Base-by-base conservation (phyloP, 1,140 invertebrate genomes). In the Hyposmocoma kahamanoa region DNA sequence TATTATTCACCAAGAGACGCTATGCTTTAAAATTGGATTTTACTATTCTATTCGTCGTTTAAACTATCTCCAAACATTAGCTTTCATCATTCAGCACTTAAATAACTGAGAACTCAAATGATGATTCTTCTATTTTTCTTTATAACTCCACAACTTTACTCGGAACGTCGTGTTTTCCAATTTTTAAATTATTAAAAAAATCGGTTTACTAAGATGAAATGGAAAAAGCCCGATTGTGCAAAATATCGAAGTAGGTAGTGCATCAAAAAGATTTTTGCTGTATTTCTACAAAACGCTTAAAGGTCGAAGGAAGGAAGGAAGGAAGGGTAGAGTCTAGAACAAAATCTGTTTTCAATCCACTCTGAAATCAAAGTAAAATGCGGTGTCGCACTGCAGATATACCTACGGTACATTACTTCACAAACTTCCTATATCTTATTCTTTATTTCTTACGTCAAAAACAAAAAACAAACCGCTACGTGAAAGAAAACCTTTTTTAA, bases 311-410 rank as follows among this genome's bases (percentile, higher is more conserved):
- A n/a, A n/a, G n/a, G n/a, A n/a, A n/a, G 32, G 6, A n/a, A 6
- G 10, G 32, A 36, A n/a, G 32, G 15, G 32, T 15, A n/a, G 15
- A 36, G n/a, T n/a, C 32, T 36, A 13, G 15, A 15, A 36, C 6
- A 17, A 17, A 36, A 15, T 6, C 11, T 36, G 18, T 36, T 36
- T 36, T 15, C 10, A 8, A 13, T 17, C 32, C 57, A 69, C 56
- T 67, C 52, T 34, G 62, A 78, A 81, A 82, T 79, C 78, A 70
- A 77, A 79, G 78, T 73, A 59, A 48, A 56, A 70, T 61, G 62
- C 69, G 55, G 53, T 73, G 78, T 76, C 78, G 78, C 78, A 82
- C 62, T 82, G 78, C 78, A 76, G 76, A 78, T 76, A 64, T 60
- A 60, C 72, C 65, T 26, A 6, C 11, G 24, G 24, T 11, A 5